A percentile compares a stretch with the other conserved stretches of the same genome.
Evolutionary conservation across 2,113 vertebrate species (phyloP).

Genomic region (Chiloscyllium plagiosum): DNA sequence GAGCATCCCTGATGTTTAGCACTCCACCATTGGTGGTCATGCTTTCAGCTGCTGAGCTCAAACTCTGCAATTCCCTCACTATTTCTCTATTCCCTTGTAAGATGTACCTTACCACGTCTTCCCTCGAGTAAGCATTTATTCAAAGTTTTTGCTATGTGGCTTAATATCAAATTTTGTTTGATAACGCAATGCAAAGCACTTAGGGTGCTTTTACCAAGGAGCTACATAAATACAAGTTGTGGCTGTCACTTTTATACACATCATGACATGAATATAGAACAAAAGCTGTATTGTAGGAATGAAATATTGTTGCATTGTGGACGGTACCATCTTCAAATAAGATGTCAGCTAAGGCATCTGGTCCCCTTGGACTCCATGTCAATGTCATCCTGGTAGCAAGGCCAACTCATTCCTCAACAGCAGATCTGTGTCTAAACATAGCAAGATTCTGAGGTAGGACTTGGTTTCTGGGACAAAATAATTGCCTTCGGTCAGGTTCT

Average conservation of each 20-base stretch:
- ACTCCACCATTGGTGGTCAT: not conserved
- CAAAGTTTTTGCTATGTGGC: not conserved
- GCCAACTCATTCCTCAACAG: not conserved
- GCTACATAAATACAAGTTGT: not conserved
- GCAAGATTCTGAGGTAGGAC: not conserved
- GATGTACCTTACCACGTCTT: not conserved
- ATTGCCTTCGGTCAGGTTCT: not conserved
- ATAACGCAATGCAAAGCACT: not conserved
- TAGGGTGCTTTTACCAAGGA: not conserved
- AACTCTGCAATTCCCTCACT: not conserved
- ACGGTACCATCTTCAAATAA: not conserved
- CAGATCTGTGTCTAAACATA: not conserved
- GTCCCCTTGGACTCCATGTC: not conserved
- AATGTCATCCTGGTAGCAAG: not conserved
- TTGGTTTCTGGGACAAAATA: not conserved
- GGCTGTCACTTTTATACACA: not conserved
- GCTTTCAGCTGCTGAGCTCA: not conserved
- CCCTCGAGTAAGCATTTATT: not conserved
- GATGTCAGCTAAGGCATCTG: not conserved
- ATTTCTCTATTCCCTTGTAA: not conserved
- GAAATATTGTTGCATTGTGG: not conserved
- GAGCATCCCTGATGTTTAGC: not conserved
- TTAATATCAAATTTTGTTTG: not conserved
- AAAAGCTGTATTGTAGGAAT: not conserved
- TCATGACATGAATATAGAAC: not conserved